Base-by-base conservation (phyloP, 2,888 invertebrate species). In the Ophion ellenae region DNA sequence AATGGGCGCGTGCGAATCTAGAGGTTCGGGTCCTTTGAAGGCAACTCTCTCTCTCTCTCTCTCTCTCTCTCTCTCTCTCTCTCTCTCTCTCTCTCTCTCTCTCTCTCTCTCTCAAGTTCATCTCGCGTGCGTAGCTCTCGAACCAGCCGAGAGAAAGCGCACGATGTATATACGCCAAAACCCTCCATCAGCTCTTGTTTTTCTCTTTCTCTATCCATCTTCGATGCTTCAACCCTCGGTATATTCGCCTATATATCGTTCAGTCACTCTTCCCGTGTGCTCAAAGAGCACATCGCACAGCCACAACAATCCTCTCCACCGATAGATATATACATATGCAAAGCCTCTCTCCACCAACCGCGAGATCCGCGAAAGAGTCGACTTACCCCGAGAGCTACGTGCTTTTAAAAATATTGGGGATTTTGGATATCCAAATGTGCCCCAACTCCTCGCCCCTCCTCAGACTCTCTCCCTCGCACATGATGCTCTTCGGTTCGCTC, bases 381-480 rank as follows among this genome's bases (percentile, higher is more conserved):
- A 79, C 70, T 74, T 75, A 82, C 70, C 79, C 74, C 84, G 83
- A 76, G 73, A 86, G 85, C 88, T 87, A 87, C 88, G 92, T 92
- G 94, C 94, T 94, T 94, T 94, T 94, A 94, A 94, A 94, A 94
- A 94, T 94, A 94, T 94, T 94, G 94, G 92, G 91, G 93, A 94
- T 94, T 93, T 93, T 91, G 92, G 93, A 94, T 94, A 94, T 91
- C 92, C 90, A 83, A 86, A 86, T 78, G 86, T 73, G 66, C 61
- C 61, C 47, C 76, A 92, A 90, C 89, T 89, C 90, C 88, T 89
- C 89, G 90, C 88, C 83, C 85, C 86, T 88, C 86, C 84, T 87
- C 59, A 7, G 2, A n/a, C 32, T 20, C 61, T 45, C 9, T 36
- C 24, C 45, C 36, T 10, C 17, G 61, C 47, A 40, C 67, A 45